Evolutionary conservation across 1,140 invertebrate genomes (phyloP).

Genomic region (Anastrepha ludens): DNA sequence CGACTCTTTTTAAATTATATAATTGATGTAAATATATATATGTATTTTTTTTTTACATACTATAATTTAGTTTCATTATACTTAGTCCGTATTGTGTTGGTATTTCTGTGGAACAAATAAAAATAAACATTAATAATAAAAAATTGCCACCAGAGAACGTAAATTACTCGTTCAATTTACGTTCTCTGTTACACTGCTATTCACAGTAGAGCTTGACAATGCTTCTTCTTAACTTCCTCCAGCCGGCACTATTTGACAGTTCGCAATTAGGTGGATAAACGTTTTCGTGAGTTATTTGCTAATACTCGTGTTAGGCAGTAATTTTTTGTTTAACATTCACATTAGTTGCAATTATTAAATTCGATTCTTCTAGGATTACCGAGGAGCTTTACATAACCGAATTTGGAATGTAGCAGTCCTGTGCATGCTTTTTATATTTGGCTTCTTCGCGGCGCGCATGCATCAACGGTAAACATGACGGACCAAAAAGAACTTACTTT

Average conservation of each 20-base stretch:
- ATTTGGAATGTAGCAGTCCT: not conserved
- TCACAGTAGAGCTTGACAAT: not conserved
- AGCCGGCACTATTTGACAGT: conserved; percentile 26
- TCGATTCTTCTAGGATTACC: not conserved
- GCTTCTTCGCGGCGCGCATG: not conserved
- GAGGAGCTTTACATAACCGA: not conserved
- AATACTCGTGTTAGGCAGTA: conserved; percentile 1
- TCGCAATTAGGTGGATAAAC: not conserved
- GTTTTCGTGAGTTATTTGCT: not conserved
- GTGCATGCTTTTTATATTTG: not conserved
- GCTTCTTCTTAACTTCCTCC: conserved; percentile 6
- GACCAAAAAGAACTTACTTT: not conserved
- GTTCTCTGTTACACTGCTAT: not conserved
- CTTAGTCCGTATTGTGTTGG: no score
- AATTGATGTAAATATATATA: no score
- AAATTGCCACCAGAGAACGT: no score
- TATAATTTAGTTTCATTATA: no score
- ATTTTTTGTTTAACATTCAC: not conserved
- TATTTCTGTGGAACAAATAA: no score
- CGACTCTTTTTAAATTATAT: no score
- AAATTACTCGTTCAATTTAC: no score
- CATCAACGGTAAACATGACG: not conserved
- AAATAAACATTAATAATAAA: no score
- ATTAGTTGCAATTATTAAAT: not conserved
- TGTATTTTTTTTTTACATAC: no score